Evolutionary conservation across 2,888 invertebrate species (phyloP).

Genomic region (Clivina fossor): DNA sequence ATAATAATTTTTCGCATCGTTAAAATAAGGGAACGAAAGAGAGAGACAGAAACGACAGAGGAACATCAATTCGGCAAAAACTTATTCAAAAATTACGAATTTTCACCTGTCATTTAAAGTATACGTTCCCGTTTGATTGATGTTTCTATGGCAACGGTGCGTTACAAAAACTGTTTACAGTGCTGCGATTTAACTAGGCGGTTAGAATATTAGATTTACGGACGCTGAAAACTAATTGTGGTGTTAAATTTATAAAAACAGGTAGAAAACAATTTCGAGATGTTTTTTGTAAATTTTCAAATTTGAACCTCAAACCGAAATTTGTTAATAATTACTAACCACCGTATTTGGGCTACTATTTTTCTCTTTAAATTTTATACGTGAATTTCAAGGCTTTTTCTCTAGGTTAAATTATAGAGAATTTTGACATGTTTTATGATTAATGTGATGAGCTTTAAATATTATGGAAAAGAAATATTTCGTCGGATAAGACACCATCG

Average conservation of each 20-base stretch:
- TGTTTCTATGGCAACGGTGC: slow-evolving; percentile 43
- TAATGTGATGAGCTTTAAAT: slow-evolving; percentile 44
- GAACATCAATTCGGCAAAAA: too few relatives aligned
- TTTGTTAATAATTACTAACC: slow-evolving; percentile 47
- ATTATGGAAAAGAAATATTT: slow-evolving; percentile 16
- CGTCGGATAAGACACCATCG: slow-evolving; percentile 6
- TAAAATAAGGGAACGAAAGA: slow-evolving; percentile 9
- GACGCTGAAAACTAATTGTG: slow-evolving; percentile 1
- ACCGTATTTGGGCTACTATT: slow-evolving; percentile 45
- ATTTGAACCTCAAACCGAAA: slow-evolving; percentile 42
- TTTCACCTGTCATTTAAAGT: slow-evolving; percentile 51
- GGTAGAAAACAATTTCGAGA: slow-evolving; percentile 45
- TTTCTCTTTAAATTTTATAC: slow-evolving; percentile 46
- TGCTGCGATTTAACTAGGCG: neutral
- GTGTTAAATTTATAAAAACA: slow-evolving; percentile 3
- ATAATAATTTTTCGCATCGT: slow-evolving; percentile 31
- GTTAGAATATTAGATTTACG: slow-evolving; percentile 29
- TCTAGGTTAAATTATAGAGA: slow-evolving; percentile 48
- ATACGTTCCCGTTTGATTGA: slow-evolving; percentile 51
- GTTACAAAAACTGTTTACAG: slow-evolving; percentile 44
- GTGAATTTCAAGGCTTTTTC: slow-evolving; percentile 41
- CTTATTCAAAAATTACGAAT: slow-evolving; percentile 39
- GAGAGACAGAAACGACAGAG: too few relatives aligned
- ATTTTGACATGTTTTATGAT: slow-evolving; percentile 48
- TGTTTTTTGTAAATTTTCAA: slow-evolving; percentile 47